Evolutionary conservation across 2,113 vertebrate genomes (phyloP), one percentile per base, ranked within the genome.

Genomic region (Sterrhoptilus dennistouni): DNA sequence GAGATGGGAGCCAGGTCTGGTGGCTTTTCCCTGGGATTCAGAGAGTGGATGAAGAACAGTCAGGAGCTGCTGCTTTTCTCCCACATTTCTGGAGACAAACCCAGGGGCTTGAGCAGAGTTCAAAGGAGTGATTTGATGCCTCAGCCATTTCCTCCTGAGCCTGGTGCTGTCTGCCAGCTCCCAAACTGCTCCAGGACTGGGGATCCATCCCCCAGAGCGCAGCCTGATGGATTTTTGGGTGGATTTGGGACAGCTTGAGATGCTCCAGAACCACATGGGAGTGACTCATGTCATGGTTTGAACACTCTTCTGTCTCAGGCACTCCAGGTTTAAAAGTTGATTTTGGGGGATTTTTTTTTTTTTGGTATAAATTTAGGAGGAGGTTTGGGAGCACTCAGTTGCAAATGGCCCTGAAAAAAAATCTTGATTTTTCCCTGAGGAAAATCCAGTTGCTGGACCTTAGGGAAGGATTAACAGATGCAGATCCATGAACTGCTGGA

Each of bases 141-240:
- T 88, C 79, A 96, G 8, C 71, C 86, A 96, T 97, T 97, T 97
- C 97, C 96, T 97, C 63, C 75, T 27, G 25, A 33, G 53, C 28
- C 88, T 54, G 0, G 21, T 11, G 59, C 82, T 70, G 47, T 28
- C 54, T 89, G 2, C 61, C 69, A 22, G 61, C 90, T 84, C 52
- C 52, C 65, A 75, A 12, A 9, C 9, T 66, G 52, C 64, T 47
- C 12, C 91, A 63, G 52, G 1, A 0, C 12, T 23, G 6, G n/a
- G 29, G 60, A 25, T 77, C 60, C 8, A 0, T 42, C 70, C 84
- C 78, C 70, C 16, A 1, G 28, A 44, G 86, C 4, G 1, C n/a
- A 25, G 47, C n/a, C 50, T 28, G 3, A 6, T 45, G 77, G 80
- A 38, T 78, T 79, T 17, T 17, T 6, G 3, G 2, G 49, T 16